Evolutionary conservation across 1,140 invertebrate genomes (phyloP), one percentile per base, ranked within the genome.

Genomic region (Atta cephalotes): DNA sequence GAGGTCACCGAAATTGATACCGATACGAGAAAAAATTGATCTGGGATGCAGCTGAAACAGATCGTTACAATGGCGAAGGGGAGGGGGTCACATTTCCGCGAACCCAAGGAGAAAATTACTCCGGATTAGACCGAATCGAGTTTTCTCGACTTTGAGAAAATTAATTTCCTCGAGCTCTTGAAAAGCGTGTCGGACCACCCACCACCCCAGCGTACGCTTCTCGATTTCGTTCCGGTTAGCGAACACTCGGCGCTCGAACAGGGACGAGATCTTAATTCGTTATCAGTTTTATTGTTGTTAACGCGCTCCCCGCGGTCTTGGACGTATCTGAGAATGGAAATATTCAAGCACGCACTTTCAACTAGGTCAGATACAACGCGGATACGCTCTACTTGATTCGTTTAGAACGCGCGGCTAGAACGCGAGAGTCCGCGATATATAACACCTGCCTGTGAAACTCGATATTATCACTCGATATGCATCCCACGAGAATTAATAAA

Each of bases 361-460:
- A 81, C 65, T 71, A 21, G 65, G 79, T 81, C 79, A 71, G 65
- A 58, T 35, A 49, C 51, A 53, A 58, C 65, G 51, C 78, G 65
- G 31, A 14, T 60, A 60, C 31, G 49, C 21, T 71, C 79, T 16
- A 71, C 65, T 81, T 71, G 45, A 81, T 81, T 81, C 66, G 45
- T 71, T 81, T 81, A 58, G 49, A 45, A 25, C 45, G 77, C 31
- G 18, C n/a, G 60, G 58, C 10, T 77, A 18, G 14, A 63, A 45
- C 16, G 39, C 28, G 28, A 31, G 28, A 31, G 28, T 3, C 28
- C 28, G 28, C 78, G 49, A 39, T 16, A 65, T 51, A 51, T 14
- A 45, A 53, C n/a, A 25, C 31, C 49, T 7, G 45, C 31, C 25
- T 28, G 77, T 25, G 14, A 80, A n/a, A 80, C 18, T 21, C 49